Conservation (phyloP, 1,140 invertebrate species). For the Eciton burchellii region DNA sequence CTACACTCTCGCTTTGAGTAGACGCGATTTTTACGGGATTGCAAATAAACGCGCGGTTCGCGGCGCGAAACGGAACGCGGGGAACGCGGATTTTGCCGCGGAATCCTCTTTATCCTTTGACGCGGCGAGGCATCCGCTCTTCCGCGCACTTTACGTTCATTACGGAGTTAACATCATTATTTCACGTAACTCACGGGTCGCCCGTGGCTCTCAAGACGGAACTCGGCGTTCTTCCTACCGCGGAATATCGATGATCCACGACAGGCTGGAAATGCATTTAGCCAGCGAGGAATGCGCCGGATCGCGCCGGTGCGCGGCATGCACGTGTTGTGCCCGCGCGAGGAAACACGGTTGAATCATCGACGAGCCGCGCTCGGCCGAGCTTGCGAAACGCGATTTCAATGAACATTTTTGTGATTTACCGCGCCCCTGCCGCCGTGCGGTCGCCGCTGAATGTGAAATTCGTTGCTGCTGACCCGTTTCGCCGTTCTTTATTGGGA, state of each 20-base stretch:
- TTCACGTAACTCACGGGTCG: conserved; percentile 72
- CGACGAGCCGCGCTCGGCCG: conserved; percentile 36
- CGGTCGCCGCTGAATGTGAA: conserved; percentile 22
- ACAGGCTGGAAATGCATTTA: conserved; percentile 63
- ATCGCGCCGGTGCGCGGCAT: conserved; percentile 50
- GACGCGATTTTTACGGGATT: conserved; percentile 49
- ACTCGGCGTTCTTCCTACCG: background rate
- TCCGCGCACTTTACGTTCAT: conserved; percentile 71
- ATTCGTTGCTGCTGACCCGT: conserved; percentile 30
- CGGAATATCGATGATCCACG: conserved; percentile 32
- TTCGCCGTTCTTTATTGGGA: conserved; percentile 31
- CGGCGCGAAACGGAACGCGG: conserved; percentile 4
- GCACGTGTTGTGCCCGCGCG: conserved; percentile 51
- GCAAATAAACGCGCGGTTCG: conserved; percentile 61
- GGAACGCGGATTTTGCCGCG: conserved; percentile 1
- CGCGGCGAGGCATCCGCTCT: conserved; percentile 29
- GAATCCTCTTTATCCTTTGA: conserved; percentile 38
- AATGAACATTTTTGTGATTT: conserved; percentile 57
- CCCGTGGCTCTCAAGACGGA: conserved; percentile 41
- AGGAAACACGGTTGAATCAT: conserved; percentile 71
- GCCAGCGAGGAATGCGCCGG: conserved; percentile 64
- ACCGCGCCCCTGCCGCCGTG: conserved; percentile 25
- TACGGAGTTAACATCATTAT: conserved; percentile 74
- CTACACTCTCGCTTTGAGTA: background rate
- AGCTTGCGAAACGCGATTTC: conserved; percentile 67